Base-by-base conservation (phyloP, 2,113 vertebrate genomes). In the Ranitomeya imitator region DNA sequence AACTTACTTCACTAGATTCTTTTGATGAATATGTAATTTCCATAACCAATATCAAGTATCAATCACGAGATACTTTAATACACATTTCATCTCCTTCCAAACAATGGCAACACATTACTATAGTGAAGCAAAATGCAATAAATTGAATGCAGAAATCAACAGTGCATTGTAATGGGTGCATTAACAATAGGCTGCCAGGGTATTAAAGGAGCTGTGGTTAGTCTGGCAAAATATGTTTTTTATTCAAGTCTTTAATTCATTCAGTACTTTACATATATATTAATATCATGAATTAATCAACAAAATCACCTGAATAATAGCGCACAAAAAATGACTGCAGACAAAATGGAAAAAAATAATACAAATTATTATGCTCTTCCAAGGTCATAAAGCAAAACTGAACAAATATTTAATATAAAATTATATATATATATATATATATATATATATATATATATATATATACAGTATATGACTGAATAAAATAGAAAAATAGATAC, bases 141-240 rank as follows among this genome's bases (percentile, higher is more conserved):
- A 31, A 37, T 21, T 4, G 16, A 52, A 60, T 19, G 21, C 79
- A 81, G 79, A 81, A 23, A 81, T 81, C 10, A 81, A 37, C 57
- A 81, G 57, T 81, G 79, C 79, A 61, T 81, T 61, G 57, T 81
- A 81, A 60, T 37, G 79, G 26, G 57, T 81, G 26, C 79, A 81
- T 61, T 81, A 61, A 26, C 54, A 80, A 80, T 80, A 80, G 59
- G 79, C 52, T 60, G 54, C 55, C 14, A 13, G 79, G 54, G 16
- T 79, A 79, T 57, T 23, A 79, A 79, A 79, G 73, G 45, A 76
- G 73, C 37, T 79, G 54, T 79, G 77, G 19, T 6, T 55, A 23
- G 8, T 52, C 45, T 15, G 74, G 74, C 45, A 51, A 77, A 15
- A 51, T 9, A 51, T 15, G 52, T 18, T 60, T 57, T 59, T 80